Conservation (phyloP, 2,797 vertebrate genomes). For the Chaunax sp. region DNA sequence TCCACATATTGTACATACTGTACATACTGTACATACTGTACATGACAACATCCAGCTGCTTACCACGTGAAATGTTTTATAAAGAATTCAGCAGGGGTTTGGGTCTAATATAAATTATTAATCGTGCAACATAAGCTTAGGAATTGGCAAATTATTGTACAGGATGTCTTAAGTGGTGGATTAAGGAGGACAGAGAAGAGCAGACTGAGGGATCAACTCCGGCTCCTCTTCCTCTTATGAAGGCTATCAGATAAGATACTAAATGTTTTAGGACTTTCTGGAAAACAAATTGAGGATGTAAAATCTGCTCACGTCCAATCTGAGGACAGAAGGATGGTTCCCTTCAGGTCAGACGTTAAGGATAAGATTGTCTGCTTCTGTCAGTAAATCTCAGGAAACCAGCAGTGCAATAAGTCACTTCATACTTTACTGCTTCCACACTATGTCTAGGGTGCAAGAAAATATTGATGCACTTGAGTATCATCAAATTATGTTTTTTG, state of each 20-base stretch:
- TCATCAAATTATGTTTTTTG: no score
- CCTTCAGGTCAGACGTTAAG: slow-evolving; percentile 1
- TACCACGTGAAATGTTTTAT: slow-evolving; percentile 20
- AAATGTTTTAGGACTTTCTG: not conserved
- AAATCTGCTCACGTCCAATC: slow-evolving; percentile 5
- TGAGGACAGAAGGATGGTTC: not conserved
- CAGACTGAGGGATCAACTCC: not conserved
- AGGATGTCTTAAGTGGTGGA: slow-evolving; percentile 11
- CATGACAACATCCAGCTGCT: slow-evolving; percentile 21
- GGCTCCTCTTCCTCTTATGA: not conserved
- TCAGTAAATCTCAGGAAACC: slow-evolving; percentile 27
- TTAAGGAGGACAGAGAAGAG: slow-evolving; percentile 1
- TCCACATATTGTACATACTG: no score
- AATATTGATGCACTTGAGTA: no score
- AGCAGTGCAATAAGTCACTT: not conserved
- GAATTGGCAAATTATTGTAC: slow-evolving; percentile 51
- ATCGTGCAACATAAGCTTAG: slow-evolving; percentile 55
- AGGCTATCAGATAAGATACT: not conserved
- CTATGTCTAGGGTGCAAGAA: no score
- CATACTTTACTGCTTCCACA: not conserved
- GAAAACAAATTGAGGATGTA: not conserved
- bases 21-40: no score
- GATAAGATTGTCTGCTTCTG: not conserved
- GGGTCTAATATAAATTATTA: slow-evolving; percentile 62
- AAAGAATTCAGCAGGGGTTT: slow-evolving; percentile 33